Conservation (phyloP, 1,140 invertebrate genomes). For the Drosophila ogumai region DNA sequence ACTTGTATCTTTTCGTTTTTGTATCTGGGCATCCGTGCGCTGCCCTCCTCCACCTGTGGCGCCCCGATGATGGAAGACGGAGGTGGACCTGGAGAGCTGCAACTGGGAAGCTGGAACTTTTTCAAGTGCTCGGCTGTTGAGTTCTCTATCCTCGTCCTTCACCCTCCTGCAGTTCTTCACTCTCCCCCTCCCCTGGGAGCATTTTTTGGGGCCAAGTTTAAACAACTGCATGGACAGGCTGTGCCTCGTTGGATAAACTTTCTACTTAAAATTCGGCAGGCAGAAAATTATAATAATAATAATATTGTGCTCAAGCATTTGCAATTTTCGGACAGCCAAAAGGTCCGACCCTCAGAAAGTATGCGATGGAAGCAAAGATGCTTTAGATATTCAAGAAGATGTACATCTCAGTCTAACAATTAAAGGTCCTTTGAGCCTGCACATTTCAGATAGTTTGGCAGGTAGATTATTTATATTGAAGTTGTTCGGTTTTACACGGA, state of each 20-base stretch:
- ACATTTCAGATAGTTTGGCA: neutral
- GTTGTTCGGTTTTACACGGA: neutral
- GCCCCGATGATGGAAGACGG: constrained; percentile 20
- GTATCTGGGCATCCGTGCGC: constrained; percentile 24
- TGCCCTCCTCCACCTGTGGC: constrained; percentile 50
- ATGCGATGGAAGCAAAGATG: constrained; percentile 4
- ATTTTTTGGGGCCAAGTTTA: constrained; percentile 54
- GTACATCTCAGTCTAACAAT: constrained; percentile 1
- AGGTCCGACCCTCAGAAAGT: neutral
- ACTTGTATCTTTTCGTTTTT: constrained; percentile 42
- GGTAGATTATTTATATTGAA: neutral
- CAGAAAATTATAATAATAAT: constrained; percentile 61
- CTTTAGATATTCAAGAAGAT: constrained; percentile 21
- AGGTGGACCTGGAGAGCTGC: constrained; percentile 2
- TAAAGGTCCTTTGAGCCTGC: neutral
- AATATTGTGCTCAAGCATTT: constrained; percentile 54
- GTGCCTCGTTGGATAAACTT: constrained; percentile 52
- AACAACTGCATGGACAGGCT: constrained; percentile 48
- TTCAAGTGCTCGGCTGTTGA: constrained; percentile 46
- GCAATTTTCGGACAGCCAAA: neutral
- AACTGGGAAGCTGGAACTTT: constrained; percentile 42
- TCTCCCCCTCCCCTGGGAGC: neutral
- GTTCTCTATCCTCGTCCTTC: constrained; percentile 21
- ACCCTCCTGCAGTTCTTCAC: constrained; percentile 30
- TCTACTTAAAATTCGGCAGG: constrained; percentile 56